These are phyloP conservation scores for Copidosoma aretas DNA, from an alignment of 2,888 invertebrate species.

Conservation along the genomic window DNA sequence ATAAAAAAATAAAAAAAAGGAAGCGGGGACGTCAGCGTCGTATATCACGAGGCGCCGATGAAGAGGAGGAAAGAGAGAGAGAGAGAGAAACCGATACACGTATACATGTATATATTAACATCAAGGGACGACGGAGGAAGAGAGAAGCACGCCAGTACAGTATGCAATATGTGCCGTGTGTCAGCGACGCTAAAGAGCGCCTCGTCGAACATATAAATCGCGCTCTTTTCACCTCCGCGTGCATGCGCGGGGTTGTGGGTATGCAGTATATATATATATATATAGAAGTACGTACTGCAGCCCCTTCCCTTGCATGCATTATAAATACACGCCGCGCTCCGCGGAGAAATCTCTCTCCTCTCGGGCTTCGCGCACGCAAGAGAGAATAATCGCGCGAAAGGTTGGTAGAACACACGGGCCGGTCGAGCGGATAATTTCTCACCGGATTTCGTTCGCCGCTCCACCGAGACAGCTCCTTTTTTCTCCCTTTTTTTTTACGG, in stretches of 20 bases:
- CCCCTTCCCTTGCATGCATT: too few relatives aligned
- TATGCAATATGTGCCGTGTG: constrained; percentile 4
- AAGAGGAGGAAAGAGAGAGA: constrained; percentile 7
- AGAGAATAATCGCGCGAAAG: too few relatives aligned
- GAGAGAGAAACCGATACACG: not conserved
- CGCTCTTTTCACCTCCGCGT: constrained; percentile 10
- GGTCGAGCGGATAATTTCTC: too few relatives aligned
- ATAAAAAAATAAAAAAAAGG: constrained; percentile 5
- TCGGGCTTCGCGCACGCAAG: too few relatives aligned
- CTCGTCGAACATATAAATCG: constrained; percentile 35
- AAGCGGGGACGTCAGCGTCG: constrained; percentile 48
- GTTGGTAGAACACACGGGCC: too few relatives aligned
- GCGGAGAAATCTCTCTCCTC: not conserved
- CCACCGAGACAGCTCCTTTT: too few relatives aligned
- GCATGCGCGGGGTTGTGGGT: too few relatives aligned
- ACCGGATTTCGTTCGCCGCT: too few relatives aligned
- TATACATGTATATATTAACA: too few relatives aligned
- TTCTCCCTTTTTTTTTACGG: too few relatives aligned
- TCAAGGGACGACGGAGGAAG: constrained; percentile 5
- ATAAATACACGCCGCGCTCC: not conserved
- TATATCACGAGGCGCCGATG: constrained; percentile 40
- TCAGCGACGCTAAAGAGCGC: constrained; percentile 28
- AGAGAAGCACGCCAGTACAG: constrained; percentile 27
- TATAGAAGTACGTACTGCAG: too few relatives aligned
- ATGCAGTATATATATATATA: too few relatives aligned